Evolutionary conservation across 2,797 vertebrate genomes (phyloP), one percentile per base, ranked within the genome.

Genomic region (Chelidonichthys spinosus): DNA sequence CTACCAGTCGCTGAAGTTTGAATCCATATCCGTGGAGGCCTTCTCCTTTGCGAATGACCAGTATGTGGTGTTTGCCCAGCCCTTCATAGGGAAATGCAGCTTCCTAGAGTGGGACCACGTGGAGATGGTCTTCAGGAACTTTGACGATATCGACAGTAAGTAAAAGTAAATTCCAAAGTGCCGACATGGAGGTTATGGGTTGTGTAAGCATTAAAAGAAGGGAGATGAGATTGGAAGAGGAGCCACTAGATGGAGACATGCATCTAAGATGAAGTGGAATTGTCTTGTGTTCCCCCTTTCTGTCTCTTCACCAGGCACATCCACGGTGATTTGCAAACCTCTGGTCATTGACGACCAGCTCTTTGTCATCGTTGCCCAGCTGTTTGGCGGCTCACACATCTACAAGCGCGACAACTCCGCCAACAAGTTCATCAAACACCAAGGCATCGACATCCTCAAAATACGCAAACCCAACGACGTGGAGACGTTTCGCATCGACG

Each of bases 71-170:
- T 97, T 99, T 18, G 97, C 97, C 69, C 98, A 99, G 84, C 98
- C 98, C 80, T 97, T 98, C 91, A 96, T 94, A 0, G 98, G 97
- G 87, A 97, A 97, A 90, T 99, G 98, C 88, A 97, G 95, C 89
- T 97, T 99, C 85, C 95, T 98, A 75, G 97, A 99, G 88, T 99
- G 98, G 98, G 98, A 99, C 90, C 97, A 99, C 0, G 98, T 99
- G 76, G 98, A 99, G 91, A 97, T 97, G 95, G 96, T 97, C 78
- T 99, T 99, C 93, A 95, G 97, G 84, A 97, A 97, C 92, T 98
- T 95, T 0, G 97, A 99, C 63, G 96, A 98, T 76, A 99, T 99
- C 82, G 96, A 97, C 93, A 98, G 98, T 99, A 95, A 90, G 95
- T 87, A 35, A 33, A 59, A 11, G 6, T 37, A 1, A 15, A 36